Evolutionary conservation across 2,113 vertebrate species (phyloP), one percentile per base, ranked within the genome.

Genomic region (Petromus typicus): DNA sequence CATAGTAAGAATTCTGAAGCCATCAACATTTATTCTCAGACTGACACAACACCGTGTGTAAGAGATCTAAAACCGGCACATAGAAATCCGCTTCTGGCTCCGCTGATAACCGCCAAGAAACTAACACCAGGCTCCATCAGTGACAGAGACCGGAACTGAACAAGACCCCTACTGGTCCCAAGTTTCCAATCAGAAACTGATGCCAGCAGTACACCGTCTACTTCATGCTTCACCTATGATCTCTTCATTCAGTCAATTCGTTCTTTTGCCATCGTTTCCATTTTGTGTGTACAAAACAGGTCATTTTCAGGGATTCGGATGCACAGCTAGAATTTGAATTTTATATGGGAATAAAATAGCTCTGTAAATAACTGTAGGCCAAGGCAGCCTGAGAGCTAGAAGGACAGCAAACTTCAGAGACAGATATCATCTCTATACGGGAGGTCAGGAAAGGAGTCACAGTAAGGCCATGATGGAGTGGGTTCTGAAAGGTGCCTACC

Each of bases 401-500:
- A 61, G 67, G 56, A 86, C 12, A 79, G 45, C 14, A 71, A 51
- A 86, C 82, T n/a, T 43, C 20, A 30, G 30, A 22, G 81, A 57
- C 45, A 12, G 43, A 27, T 2, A 43, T 3, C 79, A 14, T 16
- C 25, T 91, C 23, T 78, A 66, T 23, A 0, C 54, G n/a, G 7
- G 63, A 76, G 0, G 2, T 51, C 0, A 11, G 25, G 32, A 45
- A 43, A 66, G 69, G n/a, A 5, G 20, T 51, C 10, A 2, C 0
- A 0, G 48, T 27, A 69, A 71, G 7, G 37, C 3, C 30, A 4
- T 10, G 17, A 1, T 22, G 71, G n/a, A 73, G 25, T n/a, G 17
- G 27, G 45, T 17, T 54, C 34, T 45, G 45, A 83, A 67, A 61
- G 57, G 10, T 64, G 25, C 18, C 73, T 23, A 54, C 34, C 34